Conservation (phyloP, 1,140 invertebrate species). For the Latrodectus geometricus region DNA sequence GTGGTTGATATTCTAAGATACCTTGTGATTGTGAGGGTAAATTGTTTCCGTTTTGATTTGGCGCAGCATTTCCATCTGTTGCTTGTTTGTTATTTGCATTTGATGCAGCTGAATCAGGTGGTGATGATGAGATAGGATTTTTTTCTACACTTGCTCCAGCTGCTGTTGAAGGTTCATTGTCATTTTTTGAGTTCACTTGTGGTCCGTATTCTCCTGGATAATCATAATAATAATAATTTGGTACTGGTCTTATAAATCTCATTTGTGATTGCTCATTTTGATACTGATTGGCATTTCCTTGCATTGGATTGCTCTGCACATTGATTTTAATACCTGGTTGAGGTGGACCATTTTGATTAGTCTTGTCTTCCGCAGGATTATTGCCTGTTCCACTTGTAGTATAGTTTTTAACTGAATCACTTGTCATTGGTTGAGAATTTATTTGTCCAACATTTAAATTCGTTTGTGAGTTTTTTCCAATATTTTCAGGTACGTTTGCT, state of each 20-base stretch:
- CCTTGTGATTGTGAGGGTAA: neutral
- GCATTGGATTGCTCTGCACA: no score
- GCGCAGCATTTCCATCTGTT: neutral
- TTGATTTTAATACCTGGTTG: no score
- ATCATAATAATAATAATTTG: neutral
- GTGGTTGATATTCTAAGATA: no score
- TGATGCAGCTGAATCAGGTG: neutral
- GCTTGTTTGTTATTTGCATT: no score
- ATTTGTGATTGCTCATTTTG: no score
- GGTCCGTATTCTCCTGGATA: neutral
- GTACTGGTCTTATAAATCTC: no score
- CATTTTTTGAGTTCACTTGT: neutral
- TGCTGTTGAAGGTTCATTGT: neutral
- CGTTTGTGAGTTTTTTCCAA: neutral
- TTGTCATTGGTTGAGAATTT: no score
- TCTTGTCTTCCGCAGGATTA: neutral
- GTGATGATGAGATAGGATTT: neutral
- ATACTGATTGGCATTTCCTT: no score
- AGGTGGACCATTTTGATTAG: neutral
- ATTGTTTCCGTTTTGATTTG: neutral
- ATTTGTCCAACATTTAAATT: slow-evolving; percentile 20
- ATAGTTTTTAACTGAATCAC: neutral
- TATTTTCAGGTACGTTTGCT: neutral
- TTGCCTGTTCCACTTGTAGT: neutral
- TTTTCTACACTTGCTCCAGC: neutral